Percentiles rank a stretch among this genome's conserved stretches.
Evolutionary conservation across 2,113 vertebrate species (phyloP).

Genomic region (Orthonyx spaldingii): DNA sequence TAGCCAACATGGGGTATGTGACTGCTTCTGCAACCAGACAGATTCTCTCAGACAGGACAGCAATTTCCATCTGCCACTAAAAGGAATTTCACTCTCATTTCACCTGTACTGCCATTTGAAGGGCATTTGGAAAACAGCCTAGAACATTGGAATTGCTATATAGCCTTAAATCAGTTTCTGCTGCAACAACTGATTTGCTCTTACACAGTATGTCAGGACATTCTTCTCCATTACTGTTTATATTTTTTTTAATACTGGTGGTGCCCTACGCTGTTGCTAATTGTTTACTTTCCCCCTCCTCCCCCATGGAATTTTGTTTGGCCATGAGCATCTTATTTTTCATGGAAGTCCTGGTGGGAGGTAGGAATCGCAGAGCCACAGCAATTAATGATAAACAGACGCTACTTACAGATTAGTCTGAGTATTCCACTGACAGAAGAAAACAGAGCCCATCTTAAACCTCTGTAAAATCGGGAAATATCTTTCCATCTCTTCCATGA

Average conservation of each 20-base stretch:
- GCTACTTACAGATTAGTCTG: background rate
- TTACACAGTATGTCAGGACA: background rate
- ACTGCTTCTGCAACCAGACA: background rate
- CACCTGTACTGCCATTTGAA: background rate
- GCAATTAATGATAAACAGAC: conserved; percentile 53
- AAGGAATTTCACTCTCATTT: background rate
- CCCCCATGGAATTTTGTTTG: conserved; percentile 29
- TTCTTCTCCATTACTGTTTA: conserved; percentile 2
- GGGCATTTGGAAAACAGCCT: background rate
- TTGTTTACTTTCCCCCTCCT: conserved; percentile 29
- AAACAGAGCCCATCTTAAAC: background rate
- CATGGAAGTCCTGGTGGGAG: conserved; percentile 43
- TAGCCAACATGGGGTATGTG: background rate
- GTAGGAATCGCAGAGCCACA: background rate
- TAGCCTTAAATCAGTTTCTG: background rate
- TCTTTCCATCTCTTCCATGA: background rate
- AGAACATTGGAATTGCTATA: background rate
- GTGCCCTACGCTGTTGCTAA: background rate
- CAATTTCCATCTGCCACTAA: background rate
- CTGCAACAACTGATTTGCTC: background rate
- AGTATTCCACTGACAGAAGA: background rate
- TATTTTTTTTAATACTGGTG: background rate
- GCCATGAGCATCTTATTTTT: conserved; percentile 24
- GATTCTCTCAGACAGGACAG: background rate
- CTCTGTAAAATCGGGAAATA: background rate